phyloP scores from a whole-genome alignment of 64 coral and sea anemone species.

The Trachythela sp. region DNA sequence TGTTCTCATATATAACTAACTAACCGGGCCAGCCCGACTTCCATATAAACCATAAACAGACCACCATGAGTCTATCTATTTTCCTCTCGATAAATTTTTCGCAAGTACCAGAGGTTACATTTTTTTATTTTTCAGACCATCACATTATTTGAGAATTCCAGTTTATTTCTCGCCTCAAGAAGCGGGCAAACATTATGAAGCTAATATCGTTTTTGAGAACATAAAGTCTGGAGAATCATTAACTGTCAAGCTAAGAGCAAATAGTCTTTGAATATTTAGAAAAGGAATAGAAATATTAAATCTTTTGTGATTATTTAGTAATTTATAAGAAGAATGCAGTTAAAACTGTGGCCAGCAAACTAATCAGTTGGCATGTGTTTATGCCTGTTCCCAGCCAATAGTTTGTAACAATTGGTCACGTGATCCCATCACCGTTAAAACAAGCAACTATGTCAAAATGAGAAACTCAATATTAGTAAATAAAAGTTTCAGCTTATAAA shows the following conservation, averaged over 20 bases:
- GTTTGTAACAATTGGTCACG: no score
- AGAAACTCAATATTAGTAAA: no score
- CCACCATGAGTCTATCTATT: no score
- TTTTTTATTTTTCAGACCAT: conserved; percentile 18
- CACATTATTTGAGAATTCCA: conserved; percentile 44
- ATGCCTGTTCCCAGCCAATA: no score
- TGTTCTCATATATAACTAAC: no score
- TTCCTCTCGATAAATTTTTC: not conserved
- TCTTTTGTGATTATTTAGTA: not conserved
- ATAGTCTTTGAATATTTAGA: not conserved
- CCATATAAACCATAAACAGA: no score
- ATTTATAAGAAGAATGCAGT: not conserved
- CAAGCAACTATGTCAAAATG: no score
- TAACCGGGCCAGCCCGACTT: no score
- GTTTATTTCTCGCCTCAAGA: conserved; percentile 51
- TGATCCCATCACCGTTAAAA: no score
- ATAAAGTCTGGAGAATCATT: conserved; percentile 47
- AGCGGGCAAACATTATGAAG: conserved; percentile 27
- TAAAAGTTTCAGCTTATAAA: no score
- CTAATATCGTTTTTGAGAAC: conserved; percentile 9
- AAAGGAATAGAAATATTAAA: not conserved
- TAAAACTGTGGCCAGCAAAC: no score
- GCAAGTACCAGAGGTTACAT: not conserved
- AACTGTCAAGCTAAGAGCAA: conserved; percentile 17
- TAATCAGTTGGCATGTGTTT: no score